These are phyloP conservation scores for Orius insidiosus DNA, from an alignment of 1,140 invertebrate genomes.

Conservation along the genomic window DNA sequence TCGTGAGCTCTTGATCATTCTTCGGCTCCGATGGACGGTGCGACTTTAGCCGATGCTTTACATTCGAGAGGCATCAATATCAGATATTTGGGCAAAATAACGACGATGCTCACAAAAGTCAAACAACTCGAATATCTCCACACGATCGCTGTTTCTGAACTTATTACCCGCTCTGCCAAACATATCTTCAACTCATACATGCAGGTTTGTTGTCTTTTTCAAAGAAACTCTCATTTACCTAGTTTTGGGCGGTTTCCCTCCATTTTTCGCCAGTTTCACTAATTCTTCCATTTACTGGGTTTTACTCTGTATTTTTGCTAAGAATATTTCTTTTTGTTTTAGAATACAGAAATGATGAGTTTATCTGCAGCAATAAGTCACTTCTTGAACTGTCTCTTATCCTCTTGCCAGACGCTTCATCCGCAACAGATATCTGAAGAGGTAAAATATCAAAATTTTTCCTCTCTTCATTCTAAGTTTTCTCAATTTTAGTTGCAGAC, in stretches of 20 bases:
- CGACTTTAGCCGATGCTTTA: slow-evolving; percentile 80
- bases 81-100: slow-evolving; percentile 82
- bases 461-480: not conserved
- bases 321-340: slow-evolving; percentile 18
- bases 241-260: no score
- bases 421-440: slow-evolving; percentile 46
- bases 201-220: slow-evolving; percentile 37
- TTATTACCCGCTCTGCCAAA: slow-evolving; percentile 75
- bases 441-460: slow-evolving; percentile 27
- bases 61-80: slow-evolving; percentile 93
- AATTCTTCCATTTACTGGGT: no score
- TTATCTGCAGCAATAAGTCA: slow-evolving; percentile 77
- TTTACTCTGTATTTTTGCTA: no score
- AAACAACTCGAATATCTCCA: slow-evolving; percentile 72
- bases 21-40: slow-evolving; percentile 84
- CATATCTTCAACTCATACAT: slow-evolving; percentile 86
- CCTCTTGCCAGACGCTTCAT: slow-evolving; percentile 44
- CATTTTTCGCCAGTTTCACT: slow-evolving; percentile 1
- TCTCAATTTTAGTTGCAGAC: slow-evolving; percentile 32
- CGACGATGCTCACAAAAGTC: slow-evolving; percentile 56
- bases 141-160: slow-evolving; percentile 69
- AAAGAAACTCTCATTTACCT: no score
- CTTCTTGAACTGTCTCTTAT: slow-evolving; percentile 88
- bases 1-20: slow-evolving; percentile 79
- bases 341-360: slow-evolving; percentile 72